These are phyloP conservation scores for Cherax quadricarinatus DNA, from an alignment of 1,140 invertebrate species.

Conservation along the genomic window DNA sequence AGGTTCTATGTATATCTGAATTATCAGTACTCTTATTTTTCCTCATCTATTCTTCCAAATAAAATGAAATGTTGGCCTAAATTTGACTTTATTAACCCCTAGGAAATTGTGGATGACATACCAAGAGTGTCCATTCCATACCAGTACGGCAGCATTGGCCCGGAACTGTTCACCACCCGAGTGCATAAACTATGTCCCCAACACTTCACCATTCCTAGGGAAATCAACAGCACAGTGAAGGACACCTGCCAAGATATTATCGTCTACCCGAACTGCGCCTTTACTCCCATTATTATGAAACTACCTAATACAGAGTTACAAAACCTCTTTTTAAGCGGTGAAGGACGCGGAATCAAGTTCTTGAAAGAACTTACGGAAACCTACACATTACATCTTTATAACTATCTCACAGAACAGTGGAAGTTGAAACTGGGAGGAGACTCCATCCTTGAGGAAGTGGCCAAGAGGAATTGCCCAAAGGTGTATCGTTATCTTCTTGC, in stretches of 20 bases:
- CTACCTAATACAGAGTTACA: neutral
- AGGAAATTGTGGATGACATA: conserved; percentile 7
- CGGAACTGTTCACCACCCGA: conserved; percentile 23
- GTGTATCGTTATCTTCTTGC: neutral
- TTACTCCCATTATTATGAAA: conserved; percentile 21
- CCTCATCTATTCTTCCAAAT: too few relatives aligned
- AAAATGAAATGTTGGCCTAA: too few relatives aligned
- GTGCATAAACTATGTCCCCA: conserved; percentile 23
- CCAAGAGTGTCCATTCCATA: neutral
- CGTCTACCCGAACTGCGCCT: neutral
- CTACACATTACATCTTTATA: conserved; percentile 27
- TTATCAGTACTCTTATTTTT: too few relatives aligned
- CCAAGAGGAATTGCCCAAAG: neutral
- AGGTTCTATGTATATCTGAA: too few relatives aligned
- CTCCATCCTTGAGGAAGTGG: conserved; percentile 8
- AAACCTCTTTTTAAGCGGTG: neutral
- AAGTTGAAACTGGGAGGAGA: neutral
- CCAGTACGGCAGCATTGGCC: conserved; percentile 24
- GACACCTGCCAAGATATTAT: conserved; percentile 25
- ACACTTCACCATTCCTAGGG: neutral
- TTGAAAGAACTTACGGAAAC: neutral
- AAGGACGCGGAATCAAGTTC: neutral
- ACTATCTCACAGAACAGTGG: neutral
- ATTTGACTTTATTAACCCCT: neutral
- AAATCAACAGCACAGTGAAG: neutral